A percentile compares a stretch with the other conserved stretches of the same genome.
These are phyloP conservation scores for Cantharis rustica DNA, from an alignment of 2,888 invertebrate species.

Conservation along the genomic window DNA sequence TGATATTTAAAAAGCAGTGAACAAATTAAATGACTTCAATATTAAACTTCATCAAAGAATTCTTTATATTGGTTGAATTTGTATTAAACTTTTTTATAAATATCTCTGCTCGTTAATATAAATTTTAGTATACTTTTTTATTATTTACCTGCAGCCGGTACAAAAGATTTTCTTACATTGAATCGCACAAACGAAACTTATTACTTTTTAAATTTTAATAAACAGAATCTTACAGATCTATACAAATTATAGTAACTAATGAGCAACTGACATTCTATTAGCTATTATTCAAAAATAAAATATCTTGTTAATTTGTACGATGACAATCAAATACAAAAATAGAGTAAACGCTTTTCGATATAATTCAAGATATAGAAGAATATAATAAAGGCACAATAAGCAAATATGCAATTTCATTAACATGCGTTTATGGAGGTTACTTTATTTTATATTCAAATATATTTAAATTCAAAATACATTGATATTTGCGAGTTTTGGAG, in stretches of 20 bases:
- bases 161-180: not conserved
- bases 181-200: not conserved
- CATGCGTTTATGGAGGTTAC: too few relatives aligned
- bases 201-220: not conserved
- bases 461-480: too few relatives aligned
- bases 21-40: slow-evolving; percentile 22
- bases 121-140: not conserved
- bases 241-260: not conserved
- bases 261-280: not conserved
- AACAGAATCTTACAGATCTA: not conserved
- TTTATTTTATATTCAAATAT: too few relatives aligned
- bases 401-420: too few relatives aligned
- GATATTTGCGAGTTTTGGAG: too few relatives aligned
- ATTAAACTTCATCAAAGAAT: slow-evolving; percentile 19
- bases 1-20: slow-evolving; percentile 26
- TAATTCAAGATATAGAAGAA: too few relatives aligned
- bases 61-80: slow-evolving; percentile 17
- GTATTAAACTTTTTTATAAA: slow-evolving; percentile 9
- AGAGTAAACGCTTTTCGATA: too few relatives aligned
- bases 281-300: not conserved
- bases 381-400: too few relatives aligned
- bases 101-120: not conserved
- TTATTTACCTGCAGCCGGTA: not conserved
- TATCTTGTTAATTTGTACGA: not conserved
- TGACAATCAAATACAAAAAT: not conserved